Conservation (phyloP, 2,113 vertebrate genomes). For the Neodontobutis hainanensis region DNA sequence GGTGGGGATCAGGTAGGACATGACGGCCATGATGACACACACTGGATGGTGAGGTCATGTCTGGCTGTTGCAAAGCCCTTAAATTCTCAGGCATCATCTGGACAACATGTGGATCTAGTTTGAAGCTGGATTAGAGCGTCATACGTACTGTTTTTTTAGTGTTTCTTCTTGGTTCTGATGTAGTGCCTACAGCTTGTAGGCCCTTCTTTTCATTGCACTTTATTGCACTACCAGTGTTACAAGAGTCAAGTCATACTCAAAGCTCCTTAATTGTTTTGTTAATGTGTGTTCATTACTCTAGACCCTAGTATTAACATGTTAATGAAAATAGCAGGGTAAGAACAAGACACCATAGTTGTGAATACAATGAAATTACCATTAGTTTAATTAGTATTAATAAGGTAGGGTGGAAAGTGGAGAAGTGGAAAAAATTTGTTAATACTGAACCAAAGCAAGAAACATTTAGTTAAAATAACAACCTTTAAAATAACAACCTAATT, state of each 20-base stretch:
- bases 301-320: not conserved
- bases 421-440: not conserved
- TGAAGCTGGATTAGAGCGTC: constrained; percentile 52
- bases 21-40: constrained; percentile 44
- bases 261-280: not conserved
- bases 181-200: not conserved
- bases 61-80: constrained; percentile 54
- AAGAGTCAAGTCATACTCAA: not conserved
- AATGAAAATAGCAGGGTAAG: not conserved
- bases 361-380: constrained; percentile 6
- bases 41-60: constrained; percentile 66
- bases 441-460: not conserved
- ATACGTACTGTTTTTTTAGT: constrained; percentile 33
- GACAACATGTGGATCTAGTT: constrained; percentile 70
- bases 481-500: too few species aligned
- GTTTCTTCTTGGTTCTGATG: constrained; percentile 37
- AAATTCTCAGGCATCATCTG: constrained; percentile 55
- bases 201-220: not conserved
- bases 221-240: not conserved
- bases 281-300: not conserved
- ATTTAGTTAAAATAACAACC: not conserved
- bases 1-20: constrained; percentile 60
- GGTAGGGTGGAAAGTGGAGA: not conserved
- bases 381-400: constrained; percentile 6
- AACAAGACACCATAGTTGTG: not conserved